These are phyloP conservation scores for Myotis brandtii DNA, from an alignment of 2,113 vertebrate genomes.

Conservation along the genomic window DNA sequence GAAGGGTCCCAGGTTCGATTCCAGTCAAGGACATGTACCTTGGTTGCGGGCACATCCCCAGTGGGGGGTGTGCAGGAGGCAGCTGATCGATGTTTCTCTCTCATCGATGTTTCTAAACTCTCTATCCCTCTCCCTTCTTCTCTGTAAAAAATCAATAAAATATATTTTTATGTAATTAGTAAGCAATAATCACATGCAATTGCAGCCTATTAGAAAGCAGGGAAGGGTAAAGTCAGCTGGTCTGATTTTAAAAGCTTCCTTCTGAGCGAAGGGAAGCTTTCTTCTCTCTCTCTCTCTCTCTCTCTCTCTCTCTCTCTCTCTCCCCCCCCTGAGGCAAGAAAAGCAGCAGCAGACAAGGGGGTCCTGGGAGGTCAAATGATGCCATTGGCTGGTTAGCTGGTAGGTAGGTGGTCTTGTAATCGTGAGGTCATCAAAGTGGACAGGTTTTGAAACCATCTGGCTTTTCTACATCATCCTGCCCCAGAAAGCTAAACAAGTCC, in stretches of 20 bases:
- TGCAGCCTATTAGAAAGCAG: background rate
- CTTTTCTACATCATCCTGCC: background rate
- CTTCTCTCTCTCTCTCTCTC: no score
- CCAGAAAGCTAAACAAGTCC: background rate
- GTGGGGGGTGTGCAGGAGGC: no score
- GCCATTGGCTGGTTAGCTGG: rapidly evolving
- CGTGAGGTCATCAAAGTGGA: background rate
- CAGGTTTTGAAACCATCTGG: background rate
- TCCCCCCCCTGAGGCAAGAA: background rate
- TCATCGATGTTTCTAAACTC: no score
- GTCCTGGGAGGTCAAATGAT: background rate
- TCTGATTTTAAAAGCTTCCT: background rate
- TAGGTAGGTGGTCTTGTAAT: background rate
- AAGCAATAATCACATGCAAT: background rate
- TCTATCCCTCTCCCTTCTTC: no score
- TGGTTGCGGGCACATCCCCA: no score
- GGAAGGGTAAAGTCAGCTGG: background rate
- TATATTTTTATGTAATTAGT: background rate
- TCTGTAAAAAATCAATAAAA: no score
- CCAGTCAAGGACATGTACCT: no score
- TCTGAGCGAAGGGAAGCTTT: background rate
- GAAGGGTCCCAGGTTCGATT: no score
- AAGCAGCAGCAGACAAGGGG: background rate
- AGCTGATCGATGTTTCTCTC: no score
- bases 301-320: background rate